These are phyloP conservation scores for Botia kubotai DNA, from an alignment of 2,797 vertebrate species.

Conservation along the genomic window DNA sequence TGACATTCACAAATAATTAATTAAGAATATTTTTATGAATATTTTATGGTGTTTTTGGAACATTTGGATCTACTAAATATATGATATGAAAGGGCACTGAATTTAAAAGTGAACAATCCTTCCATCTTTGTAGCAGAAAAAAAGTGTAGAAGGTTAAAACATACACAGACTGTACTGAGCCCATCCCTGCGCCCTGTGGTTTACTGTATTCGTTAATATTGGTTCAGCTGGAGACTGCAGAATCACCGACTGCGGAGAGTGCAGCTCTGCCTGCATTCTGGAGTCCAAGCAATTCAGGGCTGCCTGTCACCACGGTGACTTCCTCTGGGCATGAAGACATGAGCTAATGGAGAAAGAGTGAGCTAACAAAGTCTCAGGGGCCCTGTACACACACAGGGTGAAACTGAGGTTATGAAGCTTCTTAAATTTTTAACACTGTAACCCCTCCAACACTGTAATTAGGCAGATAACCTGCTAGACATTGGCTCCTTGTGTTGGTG, in stretches of 20 bases:
- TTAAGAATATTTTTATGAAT: neutral
- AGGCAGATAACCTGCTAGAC: constrained; percentile 98
- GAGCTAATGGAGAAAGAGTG: constrained; percentile 83
- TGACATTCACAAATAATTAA: constrained; percentile 17
- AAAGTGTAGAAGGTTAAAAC: constrained; percentile 6
- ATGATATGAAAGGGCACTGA: neutral
- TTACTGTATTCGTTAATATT: constrained; percentile 51
- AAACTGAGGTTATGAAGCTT: constrained; percentile 91
- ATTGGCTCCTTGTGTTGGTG: constrained; percentile 85
- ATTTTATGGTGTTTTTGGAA: constrained; percentile 12
- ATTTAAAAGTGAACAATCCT: neutral
- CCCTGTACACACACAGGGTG: constrained; percentile 85
- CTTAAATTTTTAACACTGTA: constrained; percentile 92
- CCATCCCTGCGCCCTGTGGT: constrained; percentile 37
- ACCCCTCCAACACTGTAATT: constrained; percentile 92
- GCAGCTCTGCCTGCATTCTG: constrained; percentile 69
- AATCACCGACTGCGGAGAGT: constrained; percentile 34
- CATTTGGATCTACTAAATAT: neutral
- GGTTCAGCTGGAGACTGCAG: constrained; percentile 44
- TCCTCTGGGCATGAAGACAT: constrained; percentile 84
- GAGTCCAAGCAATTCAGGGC: constrained; percentile 63
- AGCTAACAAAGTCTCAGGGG: constrained; percentile 80
- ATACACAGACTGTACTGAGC: constrained; percentile 1
- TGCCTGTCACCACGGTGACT: constrained; percentile 70
- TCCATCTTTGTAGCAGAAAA: neutral